A percentile compares a stretch with the other conserved stretches of the same genome.
phyloP scores from a whole-genome alignment of 2,797 vertebrate genomes.

The Acanthopagrus latus region DNA sequence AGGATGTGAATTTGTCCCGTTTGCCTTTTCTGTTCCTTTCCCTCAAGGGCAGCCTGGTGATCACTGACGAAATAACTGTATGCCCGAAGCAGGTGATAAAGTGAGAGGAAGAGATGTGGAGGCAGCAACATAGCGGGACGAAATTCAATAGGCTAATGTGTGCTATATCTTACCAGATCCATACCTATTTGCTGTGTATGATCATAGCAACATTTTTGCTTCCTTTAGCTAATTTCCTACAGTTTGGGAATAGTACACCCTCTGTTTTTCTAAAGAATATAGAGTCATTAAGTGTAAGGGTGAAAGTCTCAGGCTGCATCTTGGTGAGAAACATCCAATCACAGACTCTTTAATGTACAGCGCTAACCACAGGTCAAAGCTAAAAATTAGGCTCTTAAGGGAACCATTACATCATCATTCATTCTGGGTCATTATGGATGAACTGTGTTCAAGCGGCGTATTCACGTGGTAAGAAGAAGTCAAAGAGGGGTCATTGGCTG shows the following conservation, averaged over 20 bases:
- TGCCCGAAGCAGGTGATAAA: slow-evolving; percentile 46
- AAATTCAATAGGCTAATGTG: slow-evolving; percentile 9
- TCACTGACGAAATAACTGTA: slow-evolving; percentile 49
- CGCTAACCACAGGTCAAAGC: neutral
- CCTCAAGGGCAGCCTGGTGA: slow-evolving; percentile 66
- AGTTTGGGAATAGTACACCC: neutral
- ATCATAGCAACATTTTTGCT: slow-evolving; percentile 17
- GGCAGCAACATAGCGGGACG: slow-evolving; percentile 17
- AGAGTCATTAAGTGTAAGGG: slow-evolving; percentile 1
- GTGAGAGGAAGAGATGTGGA: slow-evolving; percentile 25
- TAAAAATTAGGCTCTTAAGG: neutral
- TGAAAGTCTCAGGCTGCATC: neutral
- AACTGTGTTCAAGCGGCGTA: neutral
- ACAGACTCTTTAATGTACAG: neutral
- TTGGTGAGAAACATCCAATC: neutral
- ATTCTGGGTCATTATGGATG: neutral
- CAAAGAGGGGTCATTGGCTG: neutral
- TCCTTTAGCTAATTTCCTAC: slow-evolving; percentile 13
- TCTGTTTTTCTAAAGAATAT: neutral
- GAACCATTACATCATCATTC: neutral
- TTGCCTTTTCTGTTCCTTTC: slow-evolving; percentile 64
- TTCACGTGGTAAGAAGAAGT: slow-evolving; percentile 5
- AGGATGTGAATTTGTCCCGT: slow-evolving; percentile 72
- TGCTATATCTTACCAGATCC: neutral
- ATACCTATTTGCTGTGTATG: neutral